Evolutionary conservation across 2,113 vertebrate genomes (phyloP).

Genomic region (Rhea pennata): DNA sequence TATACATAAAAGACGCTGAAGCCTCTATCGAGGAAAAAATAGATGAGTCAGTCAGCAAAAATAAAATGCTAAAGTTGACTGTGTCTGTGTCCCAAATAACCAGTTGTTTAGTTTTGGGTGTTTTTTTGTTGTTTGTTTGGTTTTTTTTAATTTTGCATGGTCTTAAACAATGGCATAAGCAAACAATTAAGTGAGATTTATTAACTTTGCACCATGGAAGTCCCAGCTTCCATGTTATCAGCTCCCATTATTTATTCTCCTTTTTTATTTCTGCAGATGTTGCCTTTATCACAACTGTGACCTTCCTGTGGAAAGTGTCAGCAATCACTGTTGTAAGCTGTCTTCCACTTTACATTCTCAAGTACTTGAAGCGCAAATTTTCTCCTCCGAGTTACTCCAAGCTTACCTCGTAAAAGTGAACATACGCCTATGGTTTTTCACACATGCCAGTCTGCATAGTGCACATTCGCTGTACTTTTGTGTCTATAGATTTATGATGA

Average conservation of each 20-base stretch:
- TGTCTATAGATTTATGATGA: conserved; percentile 12
- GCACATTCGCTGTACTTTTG: conserved; percentile 53
- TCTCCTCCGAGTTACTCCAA: conserved; percentile 98
- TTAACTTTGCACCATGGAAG: background rate
- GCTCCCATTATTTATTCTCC: background rate
- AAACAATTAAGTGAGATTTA: background rate
- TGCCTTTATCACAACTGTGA: conserved; percentile 91
- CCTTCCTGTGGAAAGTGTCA: conserved; percentile 98
- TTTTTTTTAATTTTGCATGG: background rate
- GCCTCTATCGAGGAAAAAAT: background rate
- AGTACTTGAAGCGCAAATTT: conserved; percentile 97
- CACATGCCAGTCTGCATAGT: conserved; percentile 14
- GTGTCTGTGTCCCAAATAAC: background rate
- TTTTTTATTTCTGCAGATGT: conserved; percentile 79
- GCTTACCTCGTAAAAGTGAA: conserved; percentile 84
- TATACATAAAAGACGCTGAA: background rate
- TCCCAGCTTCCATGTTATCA: background rate
- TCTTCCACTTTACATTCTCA: conserved; percentile 98
- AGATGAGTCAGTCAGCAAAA: background rate
- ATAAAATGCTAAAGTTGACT: background rate
- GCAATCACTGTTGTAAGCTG: conserved; percentile 96
- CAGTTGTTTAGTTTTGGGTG: background rate
- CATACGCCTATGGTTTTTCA: background rate
- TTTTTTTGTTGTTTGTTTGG: background rate
- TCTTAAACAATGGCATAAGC: background rate